Evolutionary conservation across 2,888 invertebrate species (phyloP), one percentile per base, ranked within the genome.

Genomic region (Bombylius discolor): DNA sequence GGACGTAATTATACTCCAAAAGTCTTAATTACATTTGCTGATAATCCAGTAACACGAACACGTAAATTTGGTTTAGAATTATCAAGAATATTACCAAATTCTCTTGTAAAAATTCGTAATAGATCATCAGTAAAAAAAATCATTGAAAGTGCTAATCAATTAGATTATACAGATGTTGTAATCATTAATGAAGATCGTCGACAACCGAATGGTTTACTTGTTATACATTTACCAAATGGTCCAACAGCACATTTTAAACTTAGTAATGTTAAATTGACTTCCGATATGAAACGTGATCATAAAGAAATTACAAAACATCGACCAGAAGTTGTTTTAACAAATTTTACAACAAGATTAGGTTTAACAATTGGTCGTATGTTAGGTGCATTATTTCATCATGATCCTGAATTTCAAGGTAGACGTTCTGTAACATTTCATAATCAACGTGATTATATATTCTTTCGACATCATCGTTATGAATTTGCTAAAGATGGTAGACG

Each of bases 361-460:
- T 78, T 91, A 65, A 85, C 89, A 0, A 82, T 98, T 49, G 91
- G 91, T 1, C 81, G 98, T 63, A 91, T 97, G 91, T 77, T 98
- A 59, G 91, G 93, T 12, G 87, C 95, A 0, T 72, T 99, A 47
- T 98, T 98, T 71, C 96, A 97, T 72, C 92, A 93, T 72, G 86
- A 92, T 72, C 98, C 99, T 0, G 86, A 99, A 73, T 99, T 96
- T 75, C 83, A 83, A 61, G 98, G 98, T 1, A 80, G 95, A 5
- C 80, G 97, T 59, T 93, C 87, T 1, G 93, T 95, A 59, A 97
- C 98, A 39, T 97, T 99, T 72, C 99, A 99, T 75, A 99, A 99
- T 77, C 99, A 99, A 73, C 79, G 99, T 58, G 99, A 99, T 77
- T 99, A 90, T 70, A 92, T 99, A 65, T 99, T 99, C 77, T 97